Evolutionary conservation across 2,113 vertebrate genomes (phyloP).

Genomic region (Prunella himalayana): DNA sequence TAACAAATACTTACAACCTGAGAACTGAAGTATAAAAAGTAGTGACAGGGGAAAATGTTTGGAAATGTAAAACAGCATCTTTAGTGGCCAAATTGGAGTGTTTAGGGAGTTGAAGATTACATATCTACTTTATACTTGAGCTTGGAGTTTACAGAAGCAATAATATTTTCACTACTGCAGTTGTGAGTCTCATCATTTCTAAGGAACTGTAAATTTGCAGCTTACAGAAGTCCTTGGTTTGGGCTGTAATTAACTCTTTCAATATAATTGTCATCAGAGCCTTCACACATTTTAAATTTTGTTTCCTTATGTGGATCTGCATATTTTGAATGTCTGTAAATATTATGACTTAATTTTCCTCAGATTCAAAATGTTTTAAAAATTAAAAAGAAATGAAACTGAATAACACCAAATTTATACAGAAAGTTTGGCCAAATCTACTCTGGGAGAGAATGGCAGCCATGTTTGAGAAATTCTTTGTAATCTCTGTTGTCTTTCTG

Average conservation of each 20-base stretch:
- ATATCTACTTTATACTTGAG: constrained; percentile 69
- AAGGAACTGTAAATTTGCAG: constrained; percentile 38
- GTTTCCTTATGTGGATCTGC: neutral
- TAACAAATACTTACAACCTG: constrained; percentile 82
- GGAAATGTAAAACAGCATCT: constrained; percentile 79
- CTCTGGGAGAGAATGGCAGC: neutral
- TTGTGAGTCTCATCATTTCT: constrained; percentile 65
- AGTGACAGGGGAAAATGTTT: constrained; percentile 79
- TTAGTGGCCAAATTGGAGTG: constrained; percentile 80
- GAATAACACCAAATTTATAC: neutral
- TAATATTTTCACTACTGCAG: constrained; percentile 69
- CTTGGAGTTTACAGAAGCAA: constrained; percentile 76
- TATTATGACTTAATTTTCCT: neutral
- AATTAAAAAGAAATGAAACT: neutral
- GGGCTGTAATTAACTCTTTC: neutral
- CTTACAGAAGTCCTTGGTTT: neutral
- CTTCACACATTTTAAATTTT: neutral
- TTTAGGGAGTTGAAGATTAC: constrained; percentile 76
- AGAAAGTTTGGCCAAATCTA: neutral
- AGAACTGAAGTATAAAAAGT: constrained; percentile 80
- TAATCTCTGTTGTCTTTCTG: neutral
- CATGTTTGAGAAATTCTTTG: neutral
- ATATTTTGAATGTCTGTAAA: neutral
- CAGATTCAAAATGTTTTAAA: neutral
- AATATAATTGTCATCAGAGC: constrained; percentile 15